Evolutionary conservation across 1,140 invertebrate species (phyloP).

Genomic region (Drosophila elegans): DNA sequence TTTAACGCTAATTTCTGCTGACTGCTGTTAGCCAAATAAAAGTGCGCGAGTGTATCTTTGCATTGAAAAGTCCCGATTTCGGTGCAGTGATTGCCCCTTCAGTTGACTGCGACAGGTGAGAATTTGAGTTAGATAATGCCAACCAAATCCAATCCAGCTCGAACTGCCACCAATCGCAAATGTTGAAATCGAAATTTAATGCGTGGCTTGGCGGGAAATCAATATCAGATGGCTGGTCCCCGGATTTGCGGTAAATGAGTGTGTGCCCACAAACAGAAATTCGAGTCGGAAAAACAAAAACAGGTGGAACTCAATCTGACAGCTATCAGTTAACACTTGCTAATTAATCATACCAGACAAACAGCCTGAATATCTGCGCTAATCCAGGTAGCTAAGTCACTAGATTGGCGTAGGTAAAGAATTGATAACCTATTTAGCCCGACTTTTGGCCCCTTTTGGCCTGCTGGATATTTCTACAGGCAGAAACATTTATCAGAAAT

Average conservation of each 20-base stretch:
- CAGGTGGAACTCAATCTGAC: constrained; percentile 14
- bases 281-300: constrained; percentile 12
- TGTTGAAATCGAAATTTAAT: constrained; percentile 54
- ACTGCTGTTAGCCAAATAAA: constrained; percentile 23
- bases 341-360: constrained; percentile 22
- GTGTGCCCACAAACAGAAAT: constrained; percentile 25
- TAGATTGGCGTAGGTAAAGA: background rate
- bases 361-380: constrained; percentile 3
- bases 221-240: constrained; percentile 33
- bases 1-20: constrained; percentile 61
- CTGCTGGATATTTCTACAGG: constrained; percentile 6
- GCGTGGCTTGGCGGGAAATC: constrained; percentile 35
- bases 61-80: background rate
- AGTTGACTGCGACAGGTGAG: constrained; percentile 28
- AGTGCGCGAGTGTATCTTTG: constrained; percentile 21
- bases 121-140: constrained; percentile 13
- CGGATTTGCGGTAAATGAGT: constrained; percentile 34
- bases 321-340: constrained; percentile 29
- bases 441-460: background rate
- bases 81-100: constrained; percentile 20
- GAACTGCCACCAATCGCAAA: constrained; percentile 16
- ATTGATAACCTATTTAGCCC: constrained; percentile 6
- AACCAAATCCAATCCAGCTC: constrained; percentile 20
- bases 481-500: constrained; percentile 30
- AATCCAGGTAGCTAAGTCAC: background rate